phyloP scores from a whole-genome alignment of 2,113 vertebrate genomes.

The Leucopsar rothschildi region DNA sequence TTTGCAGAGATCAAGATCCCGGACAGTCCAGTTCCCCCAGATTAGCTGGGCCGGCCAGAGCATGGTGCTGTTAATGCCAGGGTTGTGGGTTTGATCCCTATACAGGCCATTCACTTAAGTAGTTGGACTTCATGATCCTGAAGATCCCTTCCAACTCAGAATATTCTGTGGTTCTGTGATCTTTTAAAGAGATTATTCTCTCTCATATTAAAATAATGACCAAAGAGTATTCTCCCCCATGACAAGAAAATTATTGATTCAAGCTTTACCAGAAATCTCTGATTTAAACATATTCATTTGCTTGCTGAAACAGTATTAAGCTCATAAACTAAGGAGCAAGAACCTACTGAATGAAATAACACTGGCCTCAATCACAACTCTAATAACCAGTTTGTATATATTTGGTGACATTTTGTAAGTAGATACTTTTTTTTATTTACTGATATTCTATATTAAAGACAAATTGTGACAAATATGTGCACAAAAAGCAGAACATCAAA shows the following conservation, averaged over 20 bases:
- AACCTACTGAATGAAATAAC: not conserved
- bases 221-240: not conserved
- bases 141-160: not conserved
- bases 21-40: not conserved
- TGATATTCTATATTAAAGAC: not conserved
- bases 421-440: not conserved
- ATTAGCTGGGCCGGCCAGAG: rapidly evolving
- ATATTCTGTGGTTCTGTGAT: not conserved
- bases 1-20: not conserved
- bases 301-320: not conserved
- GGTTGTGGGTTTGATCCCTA: not conserved
- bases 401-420: not conserved
- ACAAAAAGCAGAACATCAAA: not conserved
- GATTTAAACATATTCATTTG: not conserved
- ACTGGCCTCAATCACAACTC: not conserved
- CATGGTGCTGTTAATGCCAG: not conserved
- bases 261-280: not conserved
- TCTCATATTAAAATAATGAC: not conserved
- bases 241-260: not conserved
- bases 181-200: not conserved
- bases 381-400: not conserved
- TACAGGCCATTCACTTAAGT: not conserved
- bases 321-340: not conserved
- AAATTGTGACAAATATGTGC: not conserved
- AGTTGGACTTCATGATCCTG: not conserved